Evolutionary conservation across 2,113 vertebrate species (phyloP).

Genomic region (Lucifuga dentata): DNA sequence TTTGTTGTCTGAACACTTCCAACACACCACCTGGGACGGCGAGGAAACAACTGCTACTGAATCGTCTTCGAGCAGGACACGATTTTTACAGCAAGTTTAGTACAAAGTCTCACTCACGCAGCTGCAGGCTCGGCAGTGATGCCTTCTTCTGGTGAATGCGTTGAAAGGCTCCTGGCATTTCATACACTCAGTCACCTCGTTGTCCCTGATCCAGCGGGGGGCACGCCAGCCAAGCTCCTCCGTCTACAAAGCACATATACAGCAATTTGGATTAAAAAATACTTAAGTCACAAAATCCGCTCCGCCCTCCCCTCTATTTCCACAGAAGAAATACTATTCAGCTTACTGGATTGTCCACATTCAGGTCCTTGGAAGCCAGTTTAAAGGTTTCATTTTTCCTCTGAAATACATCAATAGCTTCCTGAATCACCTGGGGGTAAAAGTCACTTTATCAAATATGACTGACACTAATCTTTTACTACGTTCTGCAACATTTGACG

Average conservation of each 20-base stretch:
- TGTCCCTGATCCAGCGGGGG: conserved; percentile 94
- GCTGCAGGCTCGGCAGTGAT: conserved; percentile 94
- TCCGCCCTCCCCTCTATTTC: background rate
- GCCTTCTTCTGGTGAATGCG: conserved; percentile 89
- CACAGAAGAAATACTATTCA: background rate
- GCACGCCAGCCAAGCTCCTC: conserved; percentile 92
- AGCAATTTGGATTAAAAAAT: background rate
- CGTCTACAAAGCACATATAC: conserved; percentile 65
- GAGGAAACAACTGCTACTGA: background rate
- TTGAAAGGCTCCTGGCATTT: conserved; percentile 93
- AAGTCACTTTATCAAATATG: background rate
- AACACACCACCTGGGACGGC: conserved; percentile 90
- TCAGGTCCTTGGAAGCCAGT: conserved; percentile 87
- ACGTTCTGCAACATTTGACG: background rate
- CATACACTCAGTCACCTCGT: conserved; percentile 95
- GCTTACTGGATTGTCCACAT: conserved; percentile 89
- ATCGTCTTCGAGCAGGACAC: background rate
- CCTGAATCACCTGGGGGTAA: conserved; percentile 84
- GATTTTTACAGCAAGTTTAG: background rate
- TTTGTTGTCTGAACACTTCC: conserved; percentile 97
- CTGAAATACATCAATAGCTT: conserved; percentile 88
- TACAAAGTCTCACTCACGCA: conserved; percentile 80
- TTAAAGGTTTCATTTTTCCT: conserved; percentile 94
- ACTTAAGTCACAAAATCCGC: background rate
- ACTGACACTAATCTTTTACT: background rate